Base-by-base conservation (phyloP, 1,140 invertebrate species). In the Pseudomyrmex gracilis region DNA sequence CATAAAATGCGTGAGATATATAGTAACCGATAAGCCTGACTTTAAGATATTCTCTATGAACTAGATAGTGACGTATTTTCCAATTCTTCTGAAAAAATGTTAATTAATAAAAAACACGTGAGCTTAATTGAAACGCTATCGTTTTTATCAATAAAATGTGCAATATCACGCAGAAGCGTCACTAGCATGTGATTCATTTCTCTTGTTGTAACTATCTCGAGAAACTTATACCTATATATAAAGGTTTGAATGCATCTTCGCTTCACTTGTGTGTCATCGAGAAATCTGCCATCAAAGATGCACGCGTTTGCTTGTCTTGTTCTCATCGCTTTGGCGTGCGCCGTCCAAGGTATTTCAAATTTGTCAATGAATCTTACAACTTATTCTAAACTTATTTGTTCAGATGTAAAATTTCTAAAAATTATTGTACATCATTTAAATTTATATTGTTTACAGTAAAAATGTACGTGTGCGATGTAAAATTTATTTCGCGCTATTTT, bases 181-280 rank as follows among this genome's bases (percentile, higher is more conserved):
- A 68, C 1, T 5, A 51, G 12, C 24, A 67, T 7, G 34, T 67
- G 61, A 55, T 53, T 53, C 3, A 12, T 67, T 67, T 77, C 0
- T 49, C 53, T 43, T 2, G 1, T 53, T 22, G 1, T n/a, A 63
- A 15, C 8, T 43, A 20, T 22, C 45, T 22, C 8, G 20, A 13
- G n/a, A 77, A 45, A 34, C 34, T 34, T 34, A 5, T 9, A n/a
- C n/a, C n/a, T n/a, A n/a, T 58, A 68, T 77, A 77, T 77, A 74
- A 73, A 61, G 17, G 8, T 47, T n/a, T 12, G 10, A 77, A 57
- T 55, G 47, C 1, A 55, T n/a, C 5, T 68, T 22, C 0, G 2
- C 12, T 66, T 64, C 10, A 76, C 0, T 3, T 1, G 12, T 66
- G 1, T 47, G 8, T 34, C 34, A 5, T 34, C 34, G 45, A 67